A percentile compares a stretch with the other conserved stretches of the same genome.
Conservation (phyloP, 2,797 vertebrate genomes). For the Scolopax rusticola region DNA sequence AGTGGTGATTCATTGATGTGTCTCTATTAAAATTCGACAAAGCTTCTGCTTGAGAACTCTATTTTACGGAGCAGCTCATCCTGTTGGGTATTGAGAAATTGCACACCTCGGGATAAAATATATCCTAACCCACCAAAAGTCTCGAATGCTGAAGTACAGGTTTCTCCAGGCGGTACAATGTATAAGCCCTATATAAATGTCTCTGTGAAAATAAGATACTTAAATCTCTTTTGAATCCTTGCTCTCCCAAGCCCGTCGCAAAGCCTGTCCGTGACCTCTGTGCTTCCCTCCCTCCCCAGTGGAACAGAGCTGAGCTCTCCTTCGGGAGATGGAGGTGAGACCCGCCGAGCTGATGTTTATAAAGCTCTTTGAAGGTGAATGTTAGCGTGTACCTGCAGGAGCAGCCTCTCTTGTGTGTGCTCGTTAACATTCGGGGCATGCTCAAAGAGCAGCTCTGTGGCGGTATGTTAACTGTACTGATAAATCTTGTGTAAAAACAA, state of each 20-base stretch:
- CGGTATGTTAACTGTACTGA: slow-evolving; percentile 38
- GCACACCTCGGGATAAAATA: not conserved
- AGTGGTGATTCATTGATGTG: not conserved
- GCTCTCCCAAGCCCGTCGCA: not conserved
- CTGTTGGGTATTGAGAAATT: not conserved
- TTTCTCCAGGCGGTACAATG: slow-evolving; percentile 14
- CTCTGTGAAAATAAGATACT: not conserved
- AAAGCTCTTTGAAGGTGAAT: not conserved
- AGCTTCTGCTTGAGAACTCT: not conserved
- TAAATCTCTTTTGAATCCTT: slow-evolving; percentile 10
- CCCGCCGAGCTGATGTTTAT: not conserved
- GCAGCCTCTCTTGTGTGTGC: not conserved
- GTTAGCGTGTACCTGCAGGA: not conserved
- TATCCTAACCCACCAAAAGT: not conserved
- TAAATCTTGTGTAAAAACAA: slow-evolving; percentile 67
- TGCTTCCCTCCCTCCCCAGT: accelerated
- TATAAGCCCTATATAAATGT: not conserved
- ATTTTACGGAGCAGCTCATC: not conserved
- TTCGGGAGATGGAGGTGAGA: not conserved
- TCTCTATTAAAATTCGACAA: not conserved
- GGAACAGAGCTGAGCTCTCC: not conserved
- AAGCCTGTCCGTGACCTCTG: not conserved
- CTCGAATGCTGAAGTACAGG: accelerated
- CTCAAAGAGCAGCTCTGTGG: slow-evolving; percentile 29
- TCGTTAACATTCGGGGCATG: slow-evolving; percentile 54